Conservation (phyloP, 2,797 vertebrate genomes). For the Okamejei kenojei region DNA sequence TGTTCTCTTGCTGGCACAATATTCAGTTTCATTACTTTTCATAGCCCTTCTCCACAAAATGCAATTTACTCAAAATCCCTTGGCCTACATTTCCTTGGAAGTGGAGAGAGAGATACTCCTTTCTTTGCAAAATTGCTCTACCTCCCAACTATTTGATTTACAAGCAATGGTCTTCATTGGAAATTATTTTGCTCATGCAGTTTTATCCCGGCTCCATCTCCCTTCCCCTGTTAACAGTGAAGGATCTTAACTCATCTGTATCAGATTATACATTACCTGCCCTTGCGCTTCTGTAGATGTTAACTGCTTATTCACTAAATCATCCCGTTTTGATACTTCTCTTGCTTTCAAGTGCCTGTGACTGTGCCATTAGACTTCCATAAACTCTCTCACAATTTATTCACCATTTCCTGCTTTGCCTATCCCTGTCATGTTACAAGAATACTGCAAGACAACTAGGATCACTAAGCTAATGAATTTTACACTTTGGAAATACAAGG, state of each 20-base stretch:
- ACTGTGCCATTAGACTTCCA: not conserved
- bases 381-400: not conserved
- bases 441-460: not conserved
- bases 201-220: not conserved
- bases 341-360: not conserved
- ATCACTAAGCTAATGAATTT: not conserved
- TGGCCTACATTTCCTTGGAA: not conserved
- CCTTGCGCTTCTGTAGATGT: not conserved
- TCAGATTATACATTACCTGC: too few relatives aligned
- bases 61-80: not conserved
- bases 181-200: not conserved
- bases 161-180: not conserved
- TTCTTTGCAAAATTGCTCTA: not conserved
- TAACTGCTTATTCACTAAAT: not conserved
- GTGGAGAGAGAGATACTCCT: not conserved
- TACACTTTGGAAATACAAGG: not conserved
- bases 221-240: not conserved
- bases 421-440: not conserved
- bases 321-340: not conserved
- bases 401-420: not conserved
- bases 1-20: not conserved
- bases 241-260: not conserved
- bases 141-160: not conserved
- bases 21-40: not conserved
- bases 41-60: not conserved